Percentiles rank a stretch among this genome's conserved stretches.
Conservation (phyloP, 2,888 invertebrate genomes). For the Drosophila sordidula region DNA sequence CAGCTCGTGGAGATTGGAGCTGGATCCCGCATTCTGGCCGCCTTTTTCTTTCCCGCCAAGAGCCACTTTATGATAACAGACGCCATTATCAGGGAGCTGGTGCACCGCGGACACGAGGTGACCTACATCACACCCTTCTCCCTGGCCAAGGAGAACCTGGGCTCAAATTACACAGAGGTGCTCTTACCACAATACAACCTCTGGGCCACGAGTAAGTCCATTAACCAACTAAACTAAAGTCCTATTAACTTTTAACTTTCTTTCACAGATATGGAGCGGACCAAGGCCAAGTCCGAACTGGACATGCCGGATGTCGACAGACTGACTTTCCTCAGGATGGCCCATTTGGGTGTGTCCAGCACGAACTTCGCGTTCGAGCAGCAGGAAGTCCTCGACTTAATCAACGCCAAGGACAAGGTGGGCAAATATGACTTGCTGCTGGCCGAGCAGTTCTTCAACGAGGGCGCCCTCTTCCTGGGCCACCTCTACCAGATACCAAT, state of each 20-base stretch:
- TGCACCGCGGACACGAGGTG: constrained; percentile 85
- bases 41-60: constrained; percentile 84
- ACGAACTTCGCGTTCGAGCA: constrained; percentile 77
- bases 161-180: constrained; percentile 75
- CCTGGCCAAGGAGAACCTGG: constrained; percentile 66
- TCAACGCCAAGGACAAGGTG: constrained; percentile 66
- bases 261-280: constrained; percentile 54
- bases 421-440: constrained; percentile 85
- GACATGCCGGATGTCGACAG: constrained; percentile 60
- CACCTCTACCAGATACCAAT: constrained; percentile 83
- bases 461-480: constrained; percentile 83
- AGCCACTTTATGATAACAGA: constrained; percentile 85
- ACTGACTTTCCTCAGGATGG: constrained; percentile 43
- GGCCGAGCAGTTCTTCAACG: constrained; percentile 83
- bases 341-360: constrained; percentile 61
- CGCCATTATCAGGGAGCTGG: constrained; percentile 83
- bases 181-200: constrained; percentile 69
- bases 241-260: no score
- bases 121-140: constrained; percentile 74
- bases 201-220: constrained; percentile 61
- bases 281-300: constrained; percentile 47
- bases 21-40: constrained; percentile 83
- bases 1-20: constrained; percentile 46
- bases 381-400: constrained; percentile 66
- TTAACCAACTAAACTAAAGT: rapidly evolving